Evolutionary conservation across 2,797 vertebrate genomes (phyloP), one percentile per base, ranked within the genome.

Genomic region (Spinus pinus): DNA sequence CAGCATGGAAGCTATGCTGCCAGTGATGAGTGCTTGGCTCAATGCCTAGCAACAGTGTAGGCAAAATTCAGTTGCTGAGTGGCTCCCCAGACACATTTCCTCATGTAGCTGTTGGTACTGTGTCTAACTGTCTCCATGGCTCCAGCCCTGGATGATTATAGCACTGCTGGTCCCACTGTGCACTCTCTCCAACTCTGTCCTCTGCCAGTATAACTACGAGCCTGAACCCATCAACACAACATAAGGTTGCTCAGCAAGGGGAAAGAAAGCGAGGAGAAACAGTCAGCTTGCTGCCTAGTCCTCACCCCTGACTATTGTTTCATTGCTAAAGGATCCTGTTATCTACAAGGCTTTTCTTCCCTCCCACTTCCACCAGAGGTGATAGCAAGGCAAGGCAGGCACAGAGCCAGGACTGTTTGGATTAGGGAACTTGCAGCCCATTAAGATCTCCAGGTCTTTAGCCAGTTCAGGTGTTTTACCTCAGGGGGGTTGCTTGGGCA

Each of bases 11-110:
- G 69, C 62, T 81, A 53, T 69, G 80, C 77, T 91, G 88, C 70
- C 88, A 95, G 66, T n/a, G 54, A 78, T 62, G 50, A 85, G 46
- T 41, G 57, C 50, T 94, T 96, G 93, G 93, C 95, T 94, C 61
- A 90, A 94, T 47, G 95, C 93, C 93, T 94, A 86, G 91, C 93
- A 96, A 95, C 69, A 67, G 50, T n/a, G 87, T 83, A 83, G 75
- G 80, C 89, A 95, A 92, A 94, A 94, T 83, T 74, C 87, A 82
- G 50, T 35, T 93, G 86, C 50, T 78, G 57, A 93, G 79, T 51
- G 30, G 57, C 89, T 94, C 96, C 69, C 35, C 47, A 92, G 93
- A 89, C 84, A 91, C 69, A 81, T 74, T 74, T 96, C 81, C 81
- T 90, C 42, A 51, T 37, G 41, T 72, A 78, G 82, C 79, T 91